Base-by-base conservation (phyloP, 1,140 invertebrate genomes). In the Sesamia nonagrioides region DNA sequence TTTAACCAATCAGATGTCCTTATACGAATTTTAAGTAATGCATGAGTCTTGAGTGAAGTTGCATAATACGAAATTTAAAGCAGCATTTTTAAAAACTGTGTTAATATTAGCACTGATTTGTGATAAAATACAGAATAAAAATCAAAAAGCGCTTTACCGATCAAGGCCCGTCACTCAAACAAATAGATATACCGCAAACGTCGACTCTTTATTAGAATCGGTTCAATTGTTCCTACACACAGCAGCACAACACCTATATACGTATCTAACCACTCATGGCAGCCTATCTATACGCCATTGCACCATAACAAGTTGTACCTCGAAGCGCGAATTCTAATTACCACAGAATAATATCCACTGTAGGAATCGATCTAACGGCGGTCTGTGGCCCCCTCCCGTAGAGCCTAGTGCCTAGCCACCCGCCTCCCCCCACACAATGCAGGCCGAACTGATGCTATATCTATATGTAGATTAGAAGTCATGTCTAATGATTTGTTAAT, bases 311-410 rank as follows among this genome's bases (percentile, higher is more conserved):
- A 86, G 56, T 75, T 61, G 82, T 87, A 88, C 78, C 85, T 88
- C 84, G 80, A 81, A 80, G 82, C 86, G 86, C 87, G 86, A 84
- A 91, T 91, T 91, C 91, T 93, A 93, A 93, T 91, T 92, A 93
- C 86, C 87, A 88, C 87, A 84, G 90, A 91, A 92, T 90, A 89
- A 89, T 90, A 90, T 86, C 85, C 85, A 85, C 84, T 87, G 85
- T 92, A 91, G 88, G 85, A 88, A 92, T 93, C 91, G 91, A 92
- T 93, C 90, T 93, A 92, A 91, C 89, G 79, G 81, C 79, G 81
- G 83, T 83, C 73, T 77, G 84, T 78, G 78, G 74, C 78, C 81
- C 84, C 74, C 78, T 75, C 72, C 83, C 69, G 63, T 63, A 56
- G 61, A 60, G 81, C 77, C 73, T 58, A 71, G 76, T 81, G 42